Evolutionary conservation across 2,797 vertebrate genomes (phyloP).

Genomic region (Spondyliosoma cantharus): DNA sequence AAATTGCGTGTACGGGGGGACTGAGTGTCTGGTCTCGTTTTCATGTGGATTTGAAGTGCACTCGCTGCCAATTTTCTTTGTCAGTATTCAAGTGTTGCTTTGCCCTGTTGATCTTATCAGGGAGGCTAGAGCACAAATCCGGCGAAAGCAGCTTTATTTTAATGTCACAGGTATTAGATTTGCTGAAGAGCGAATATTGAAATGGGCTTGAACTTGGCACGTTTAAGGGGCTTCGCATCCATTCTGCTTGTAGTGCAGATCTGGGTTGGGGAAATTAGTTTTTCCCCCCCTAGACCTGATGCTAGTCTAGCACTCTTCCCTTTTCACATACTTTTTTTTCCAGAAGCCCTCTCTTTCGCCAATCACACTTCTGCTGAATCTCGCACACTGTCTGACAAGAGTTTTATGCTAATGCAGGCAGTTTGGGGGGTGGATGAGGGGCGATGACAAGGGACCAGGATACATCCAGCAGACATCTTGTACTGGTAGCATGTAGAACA

Average conservation of each 20-base stretch:
- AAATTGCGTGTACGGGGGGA: constrained; percentile 27
- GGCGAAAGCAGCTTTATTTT: constrained; percentile 80
- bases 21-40: constrained; percentile 51
- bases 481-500: constrained; percentile 68
- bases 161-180: constrained; percentile 84
- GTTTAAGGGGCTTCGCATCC: constrained; percentile 59
- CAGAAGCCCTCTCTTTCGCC: constrained; percentile 38
- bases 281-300: constrained; percentile 18
- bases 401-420: constrained; percentile 78
- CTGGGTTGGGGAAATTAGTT: constrained; percentile 71
- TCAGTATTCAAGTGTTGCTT: constrained; percentile 71
- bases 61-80: constrained; percentile 61
- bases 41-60: constrained; percentile 60
- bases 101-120: constrained; percentile 79
- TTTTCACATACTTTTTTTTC: constrained; percentile 31
- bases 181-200: constrained; percentile 84
- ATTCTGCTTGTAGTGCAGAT: constrained; percentile 84
- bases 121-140: constrained; percentile 64
- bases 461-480: constrained; percentile 66
- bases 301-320: constrained; percentile 46
- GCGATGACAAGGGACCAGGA: constrained; percentile 57
- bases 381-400: constrained; percentile 62
- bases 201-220: constrained; percentile 77
- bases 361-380: constrained; percentile 66
- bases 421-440: constrained; percentile 41